Base-by-base conservation (phyloP, 2,113 vertebrate genomes). In the Xenopus laevis region DNA sequence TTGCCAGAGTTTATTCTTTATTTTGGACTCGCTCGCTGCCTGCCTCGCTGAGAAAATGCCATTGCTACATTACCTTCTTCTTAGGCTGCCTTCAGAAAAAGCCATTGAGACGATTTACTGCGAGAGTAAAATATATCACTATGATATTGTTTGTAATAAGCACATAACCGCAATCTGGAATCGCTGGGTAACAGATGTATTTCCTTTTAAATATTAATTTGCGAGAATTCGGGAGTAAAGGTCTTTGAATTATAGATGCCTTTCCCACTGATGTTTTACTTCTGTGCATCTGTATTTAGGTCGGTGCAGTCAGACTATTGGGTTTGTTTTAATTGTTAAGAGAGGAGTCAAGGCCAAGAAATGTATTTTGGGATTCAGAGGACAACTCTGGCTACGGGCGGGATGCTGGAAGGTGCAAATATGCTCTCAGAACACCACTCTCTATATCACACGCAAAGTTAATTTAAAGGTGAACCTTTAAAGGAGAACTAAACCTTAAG, bases 161-260 rank as follows among this genome's bases (percentile, higher is more conserved):
- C 66, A 77, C 33, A 44, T 61, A 23, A 23, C 59, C n/a, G 30
- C 74, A 61, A 59, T 64, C 45, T 66, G 67, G 67, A 77, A 64
- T 77, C 10, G 1, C 33, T n/a, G n/a, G 44, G 74, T 70, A 77
- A 69, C 74, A 70, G 74, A 77, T 77, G 67, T 67, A 70, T 77
- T 77, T 70, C 64, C 66, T 76, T 70, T 40, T 70, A 77, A 70
- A 77, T 70, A 76, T 70, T 64, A 63, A 77, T 68, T 63, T 77
- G 60, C 23, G 64, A 63, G 66, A 46, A 70, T 68, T 70, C 60
- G 23, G 74, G 20, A 70, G 69, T 70, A 77, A 70, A 64, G 23
- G 67, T 58, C 59, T 62, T 70, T 77, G 55, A 70, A 70, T 77
- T 57, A 77, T 77, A 59, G 30, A 77, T 70, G 74, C 13, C 13